Conservation (phyloP, 1,140 invertebrate genomes). For the Campoletis sonorensis region DNA sequence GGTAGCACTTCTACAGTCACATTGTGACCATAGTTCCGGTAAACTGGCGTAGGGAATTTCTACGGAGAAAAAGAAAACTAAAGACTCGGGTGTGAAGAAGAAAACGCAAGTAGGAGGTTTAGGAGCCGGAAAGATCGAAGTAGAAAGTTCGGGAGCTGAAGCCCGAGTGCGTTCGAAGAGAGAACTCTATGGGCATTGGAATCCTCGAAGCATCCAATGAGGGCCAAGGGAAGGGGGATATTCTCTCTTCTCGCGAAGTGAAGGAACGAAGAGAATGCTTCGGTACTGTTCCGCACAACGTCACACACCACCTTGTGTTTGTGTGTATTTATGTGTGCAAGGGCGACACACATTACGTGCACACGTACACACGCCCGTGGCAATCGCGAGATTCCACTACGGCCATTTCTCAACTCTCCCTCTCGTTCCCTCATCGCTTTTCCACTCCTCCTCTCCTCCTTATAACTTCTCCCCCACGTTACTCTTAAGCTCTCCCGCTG, state of each 20-base stretch:
- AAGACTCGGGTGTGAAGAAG: not conserved
- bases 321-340: too few relatives aligned
- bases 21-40: too few relatives aligned
- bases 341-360: too few relatives aligned
- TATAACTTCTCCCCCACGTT: constrained; percentile 14
- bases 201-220: constrained; percentile 19
- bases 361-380: not conserved
- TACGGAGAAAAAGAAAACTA: not conserved
- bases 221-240: not conserved
- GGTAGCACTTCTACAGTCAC: too few relatives aligned
- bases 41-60: too few relatives aligned
- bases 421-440: constrained; percentile 9
- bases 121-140: constrained; percentile 20
- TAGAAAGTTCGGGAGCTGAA: not conserved
- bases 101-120: not conserved
- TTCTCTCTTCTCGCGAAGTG: not conserved
- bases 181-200: constrained; percentile 6
- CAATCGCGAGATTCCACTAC: constrained; percentile 43
- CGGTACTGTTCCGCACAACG: constrained; percentile 6
- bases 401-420: constrained; percentile 21
- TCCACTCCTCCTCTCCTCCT: not conserved
- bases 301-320: not conserved
- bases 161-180: not conserved
- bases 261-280: constrained; percentile 24
- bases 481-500: constrained; percentile 11